A percentile compares a stretch with the other conserved stretches of the same genome.
phyloP scores from a whole-genome alignment of 2,888 invertebrate genomes.

The Tuberolachnus salignus region DNA sequence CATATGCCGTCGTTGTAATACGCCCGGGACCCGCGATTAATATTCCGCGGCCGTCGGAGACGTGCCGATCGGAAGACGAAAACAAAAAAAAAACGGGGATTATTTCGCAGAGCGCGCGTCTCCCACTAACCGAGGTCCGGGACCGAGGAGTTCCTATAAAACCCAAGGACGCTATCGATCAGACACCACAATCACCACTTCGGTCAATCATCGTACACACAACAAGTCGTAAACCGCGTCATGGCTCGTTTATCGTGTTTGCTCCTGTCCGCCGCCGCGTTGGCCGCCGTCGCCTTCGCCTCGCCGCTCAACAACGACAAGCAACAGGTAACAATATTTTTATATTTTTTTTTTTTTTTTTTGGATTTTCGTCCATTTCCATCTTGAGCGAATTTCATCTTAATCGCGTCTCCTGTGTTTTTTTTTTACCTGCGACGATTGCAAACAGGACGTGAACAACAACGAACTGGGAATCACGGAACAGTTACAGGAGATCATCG shows the following conservation, averaged over 20 bases:
- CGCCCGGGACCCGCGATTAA: not conserved
- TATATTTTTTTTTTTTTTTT: too few relatives aligned
- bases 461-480: slow-evolving; percentile 64
- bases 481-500: slow-evolving; percentile 74
- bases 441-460: slow-evolving; percentile 3
- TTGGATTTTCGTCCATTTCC: too few relatives aligned
- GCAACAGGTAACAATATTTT: slow-evolving; percentile 27
- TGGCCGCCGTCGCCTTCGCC: not conserved
- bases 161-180: slow-evolving; percentile 28
- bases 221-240: not conserved
- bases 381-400: too few relatives aligned
- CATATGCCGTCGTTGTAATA: not conserved
- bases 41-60: slow-evolving; percentile 35
- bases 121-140: not conserved
- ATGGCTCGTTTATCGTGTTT: slow-evolving; percentile 42
- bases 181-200: slow-evolving; percentile 35
- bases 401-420: too few relatives aligned
- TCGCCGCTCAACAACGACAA: slow-evolving; percentile 32
- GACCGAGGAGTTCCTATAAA: slow-evolving; percentile 16
- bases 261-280: slow-evolving; percentile 21
- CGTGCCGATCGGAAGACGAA: slow-evolving; percentile 37
- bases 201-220: not conserved
- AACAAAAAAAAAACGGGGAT: not conserved
- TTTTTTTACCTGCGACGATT: too few relatives aligned
- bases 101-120: not conserved